Evolutionary conservation across 2,113 vertebrate species (phyloP), one percentile per base, ranked within the genome.

Genomic region (Lethenteron reissneri): DNA sequence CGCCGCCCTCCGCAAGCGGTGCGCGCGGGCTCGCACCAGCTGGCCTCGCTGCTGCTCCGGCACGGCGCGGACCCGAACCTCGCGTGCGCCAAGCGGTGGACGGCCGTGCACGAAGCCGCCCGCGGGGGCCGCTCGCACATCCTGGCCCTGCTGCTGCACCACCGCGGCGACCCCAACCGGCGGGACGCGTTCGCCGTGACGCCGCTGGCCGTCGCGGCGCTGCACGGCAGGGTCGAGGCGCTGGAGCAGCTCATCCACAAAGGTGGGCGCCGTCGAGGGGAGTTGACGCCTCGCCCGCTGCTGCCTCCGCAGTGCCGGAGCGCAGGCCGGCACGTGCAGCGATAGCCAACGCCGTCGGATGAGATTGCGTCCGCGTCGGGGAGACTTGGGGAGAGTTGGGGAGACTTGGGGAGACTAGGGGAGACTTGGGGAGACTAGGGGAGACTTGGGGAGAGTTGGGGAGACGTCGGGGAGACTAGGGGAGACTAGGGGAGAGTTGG

Each of bases 101-200:
- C 83, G 0, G 84, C 84, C 41, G 81, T 82, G 70, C 87, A 91
- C 2, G 88, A 90, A 80, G 87, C 87, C 13, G 86, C 85, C n/a
- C 89, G 86, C 76, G 83, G 82, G 21, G 86, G 85, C n/a, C 82
- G 77, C 69, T 80, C 77, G 19, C 85, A 84, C 41, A 77, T 88
- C 60, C 3, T 83, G 58, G 78, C 79, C 71, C 75, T 92, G 77
- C 81, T 95, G 57, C 77, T 91, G 57, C 83, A 78, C 71, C 81
- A 87, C 0, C 81, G 86, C 6, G 86, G 81, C 68, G 83, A 79
- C 6, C 79, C 83, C 6, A 81, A 78, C 21, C 71, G 81, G 41
- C 80, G 19, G 72, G 83, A 84, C 1, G 79, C 78, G 2, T 87
- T 87, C 2, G 86, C 88, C 12, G 83, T 88, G 58, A 89, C 84